Conservation (phyloP, 2,797 vertebrate genomes). For the Urosaurus nigricauda region DNA sequence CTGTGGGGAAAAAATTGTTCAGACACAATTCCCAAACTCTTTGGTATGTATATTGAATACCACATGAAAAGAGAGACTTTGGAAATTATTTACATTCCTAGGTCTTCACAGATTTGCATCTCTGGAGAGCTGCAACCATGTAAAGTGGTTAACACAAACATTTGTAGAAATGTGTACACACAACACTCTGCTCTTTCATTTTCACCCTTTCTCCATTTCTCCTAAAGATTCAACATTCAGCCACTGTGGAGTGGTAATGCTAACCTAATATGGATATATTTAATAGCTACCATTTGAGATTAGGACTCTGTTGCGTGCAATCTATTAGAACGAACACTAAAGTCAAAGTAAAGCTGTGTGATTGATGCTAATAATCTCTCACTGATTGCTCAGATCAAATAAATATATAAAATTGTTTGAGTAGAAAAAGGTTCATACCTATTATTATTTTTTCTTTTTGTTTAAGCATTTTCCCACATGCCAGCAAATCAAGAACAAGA, state of each 20-base stretch:
- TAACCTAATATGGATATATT: not conserved
- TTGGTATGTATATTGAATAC: too few relatives aligned
- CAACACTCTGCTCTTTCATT: not conserved
- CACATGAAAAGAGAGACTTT: too few relatives aligned
- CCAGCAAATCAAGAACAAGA: conserved; percentile 77
- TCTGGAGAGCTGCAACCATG: not conserved
- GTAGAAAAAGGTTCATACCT: not conserved
- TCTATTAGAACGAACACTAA: not conserved
- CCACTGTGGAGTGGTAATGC: not conserved
- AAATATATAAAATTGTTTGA: too few relatives aligned
- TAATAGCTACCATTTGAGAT: not conserved
- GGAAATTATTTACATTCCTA: too few relatives aligned
- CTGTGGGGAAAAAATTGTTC: too few relatives aligned
- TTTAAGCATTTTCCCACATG: conserved; percentile 81
- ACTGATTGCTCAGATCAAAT: not conserved
- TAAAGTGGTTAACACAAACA: not conserved
- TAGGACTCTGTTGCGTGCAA: not conserved
- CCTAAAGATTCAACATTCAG: not conserved
- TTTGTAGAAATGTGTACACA: not conserved
- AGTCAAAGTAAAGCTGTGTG: not conserved
- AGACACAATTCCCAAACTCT: too few relatives aligned
- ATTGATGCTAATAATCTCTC: conserved; percentile 40
- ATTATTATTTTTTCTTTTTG: conserved; percentile 43
- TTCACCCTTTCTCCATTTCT: not conserved
- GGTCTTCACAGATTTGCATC: too few relatives aligned